Percentiles rank a stretch among this genome's conserved stretches.
Conservation (phyloP, 2,113 vertebrate genomes). For the Willisornis vidua region DNA sequence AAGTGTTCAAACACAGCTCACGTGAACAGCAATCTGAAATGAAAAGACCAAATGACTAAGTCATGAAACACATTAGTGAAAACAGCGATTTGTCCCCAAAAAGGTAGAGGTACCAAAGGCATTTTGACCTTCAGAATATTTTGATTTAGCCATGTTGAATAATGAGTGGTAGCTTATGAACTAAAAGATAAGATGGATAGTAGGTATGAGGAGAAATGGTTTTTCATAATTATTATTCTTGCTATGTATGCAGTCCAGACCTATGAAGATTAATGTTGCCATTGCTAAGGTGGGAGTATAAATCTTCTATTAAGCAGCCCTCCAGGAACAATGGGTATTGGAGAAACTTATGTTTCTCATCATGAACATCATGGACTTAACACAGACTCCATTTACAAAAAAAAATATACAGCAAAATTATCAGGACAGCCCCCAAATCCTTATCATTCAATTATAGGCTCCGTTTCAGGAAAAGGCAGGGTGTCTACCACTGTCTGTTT, state of each 20-base stretch:
- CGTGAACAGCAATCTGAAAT: neutral
- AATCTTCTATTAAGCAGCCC: neutral
- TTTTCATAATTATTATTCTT: neutral
- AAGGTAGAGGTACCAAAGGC: neutral
- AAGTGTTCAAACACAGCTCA: neutral
- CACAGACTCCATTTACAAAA: neutral
- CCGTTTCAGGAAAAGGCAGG: neutral
- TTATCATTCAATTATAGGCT: neutral
- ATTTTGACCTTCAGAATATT: neutral
- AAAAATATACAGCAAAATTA: neutral
- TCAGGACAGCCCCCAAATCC: neutral
- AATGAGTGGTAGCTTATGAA: neutral
- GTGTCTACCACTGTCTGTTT: neutral
- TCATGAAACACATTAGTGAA: neutral
- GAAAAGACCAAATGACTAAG: neutral
- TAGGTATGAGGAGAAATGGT: neutral
- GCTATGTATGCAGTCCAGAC: neutral
- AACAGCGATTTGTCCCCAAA: neutral
- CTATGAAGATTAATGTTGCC: neutral
- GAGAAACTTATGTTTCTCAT: neutral
- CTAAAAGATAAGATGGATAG: neutral
- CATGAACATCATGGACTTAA: neutral
- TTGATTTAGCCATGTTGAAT: neutral
- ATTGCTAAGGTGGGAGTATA: neutral
- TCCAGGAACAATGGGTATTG: neutral